Conservation (phyloP, 2,888 invertebrate species). For the Monopis laevigella region DNA sequence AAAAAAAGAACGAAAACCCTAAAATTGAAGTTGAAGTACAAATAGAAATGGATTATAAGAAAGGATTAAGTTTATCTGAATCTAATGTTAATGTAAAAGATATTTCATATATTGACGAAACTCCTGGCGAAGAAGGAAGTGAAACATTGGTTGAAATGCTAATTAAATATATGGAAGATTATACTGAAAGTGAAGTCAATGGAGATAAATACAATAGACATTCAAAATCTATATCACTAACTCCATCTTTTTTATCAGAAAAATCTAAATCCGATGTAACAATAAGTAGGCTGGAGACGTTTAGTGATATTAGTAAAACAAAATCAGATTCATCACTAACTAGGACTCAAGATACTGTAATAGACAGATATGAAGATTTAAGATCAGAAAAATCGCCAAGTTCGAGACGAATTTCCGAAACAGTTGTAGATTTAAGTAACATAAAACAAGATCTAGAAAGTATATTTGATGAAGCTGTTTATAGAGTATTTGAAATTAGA, state of each 20-base stretch:
- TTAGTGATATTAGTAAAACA: slow-evolving; percentile 55
- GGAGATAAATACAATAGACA: slow-evolving; percentile 31
- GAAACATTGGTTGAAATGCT: slow-evolving; percentile 55
- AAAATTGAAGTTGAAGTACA: slow-evolving; percentile 33
- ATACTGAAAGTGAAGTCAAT: slow-evolving; percentile 33
- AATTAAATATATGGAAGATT: slow-evolving; percentile 56
- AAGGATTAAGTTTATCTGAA: slow-evolving; percentile 41
- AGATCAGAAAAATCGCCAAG: slow-evolving; percentile 29
- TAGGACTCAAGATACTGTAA: slow-evolving; percentile 54
- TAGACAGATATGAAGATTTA: slow-evolving; percentile 38
- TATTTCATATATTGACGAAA: slow-evolving; percentile 53
- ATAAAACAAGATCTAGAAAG: slow-evolving; percentile 49
- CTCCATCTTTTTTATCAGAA: slow-evolving; percentile 47
- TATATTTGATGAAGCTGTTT: slow-evolving; percentile 43
- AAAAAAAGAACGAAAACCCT: slow-evolving; percentile 27
- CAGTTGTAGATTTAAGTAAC: slow-evolving; percentile 46
- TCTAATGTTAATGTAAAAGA: slow-evolving; percentile 47
- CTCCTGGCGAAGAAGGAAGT: slow-evolving; percentile 46
- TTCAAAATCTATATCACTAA: slow-evolving; percentile 30
- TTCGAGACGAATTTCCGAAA: slow-evolving; percentile 49
- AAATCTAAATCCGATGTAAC: slow-evolving; percentile 58
- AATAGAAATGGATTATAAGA: slow-evolving; percentile 27
- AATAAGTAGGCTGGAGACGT: slow-evolving; percentile 51
- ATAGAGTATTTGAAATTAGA: slow-evolving; percentile 32
- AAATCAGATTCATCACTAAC: slow-evolving; percentile 58